These are phyloP conservation scores for Diplazon laetatorius DNA, from an alignment of 2,888 invertebrate genomes.

Conservation along the genomic window DNA sequence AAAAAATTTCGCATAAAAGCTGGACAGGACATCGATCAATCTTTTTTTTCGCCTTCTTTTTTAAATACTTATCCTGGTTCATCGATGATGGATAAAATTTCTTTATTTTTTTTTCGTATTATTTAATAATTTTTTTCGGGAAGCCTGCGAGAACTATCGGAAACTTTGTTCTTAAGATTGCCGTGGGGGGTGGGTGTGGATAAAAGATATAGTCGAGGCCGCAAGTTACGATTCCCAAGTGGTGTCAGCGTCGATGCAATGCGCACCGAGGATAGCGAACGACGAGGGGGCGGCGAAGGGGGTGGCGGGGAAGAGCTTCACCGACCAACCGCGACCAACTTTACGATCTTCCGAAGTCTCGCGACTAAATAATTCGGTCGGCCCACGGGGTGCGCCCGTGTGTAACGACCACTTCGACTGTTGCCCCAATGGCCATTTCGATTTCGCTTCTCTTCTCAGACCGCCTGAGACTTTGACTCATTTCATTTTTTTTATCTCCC, in stretches of 20 bases:
- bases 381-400: slow-evolving; percentile 21
- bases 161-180: slow-evolving; percentile 51
- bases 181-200: slow-evolving; percentile 17
- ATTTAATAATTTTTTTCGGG: too few relatives aligned
- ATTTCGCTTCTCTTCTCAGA: slow-evolving; percentile 39
- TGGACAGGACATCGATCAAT: neutral
- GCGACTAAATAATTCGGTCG: slow-evolving; percentile 71
- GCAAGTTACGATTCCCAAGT: slow-evolving; percentile 54
- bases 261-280: neutral
- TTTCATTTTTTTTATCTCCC: too few relatives aligned
- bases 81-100: slow-evolving; percentile 17
- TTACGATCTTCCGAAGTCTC: slow-evolving; percentile 67
- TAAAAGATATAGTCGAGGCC: slow-evolving; percentile 9
- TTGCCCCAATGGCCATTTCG: slow-evolving; percentile 50
- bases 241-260: slow-evolving; percentile 45
- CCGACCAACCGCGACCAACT: slow-evolving; percentile 53
- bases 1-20: neutral
- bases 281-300: neutral
- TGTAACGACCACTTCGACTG: slow-evolving; percentile 46
- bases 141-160: neutral
- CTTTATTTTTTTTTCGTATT: slow-evolving; percentile 16
- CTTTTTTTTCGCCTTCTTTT: slow-evolving; percentile 16
- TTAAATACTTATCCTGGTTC: too few relatives aligned
- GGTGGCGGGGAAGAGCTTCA: too few relatives aligned
- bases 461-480: slow-evolving; percentile 36